phyloP scores from a whole-genome alignment of 2,113 vertebrate species.

The Zapus hudsonius region DNA sequence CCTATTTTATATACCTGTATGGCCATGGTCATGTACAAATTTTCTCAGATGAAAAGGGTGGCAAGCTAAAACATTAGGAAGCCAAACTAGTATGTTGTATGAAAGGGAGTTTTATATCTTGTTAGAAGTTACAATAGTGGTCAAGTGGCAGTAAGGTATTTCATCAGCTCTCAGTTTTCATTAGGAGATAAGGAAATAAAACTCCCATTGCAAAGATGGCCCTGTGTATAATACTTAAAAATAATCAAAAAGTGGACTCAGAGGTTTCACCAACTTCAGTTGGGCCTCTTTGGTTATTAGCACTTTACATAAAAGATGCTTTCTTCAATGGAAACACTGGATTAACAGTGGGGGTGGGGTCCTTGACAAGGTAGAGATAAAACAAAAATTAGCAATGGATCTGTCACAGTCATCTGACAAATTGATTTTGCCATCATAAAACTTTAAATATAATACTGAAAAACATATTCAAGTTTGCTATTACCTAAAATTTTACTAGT shows the following conservation, averaged over 20 bases:
- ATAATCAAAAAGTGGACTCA: constrained; percentile 34
- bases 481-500: background rate
- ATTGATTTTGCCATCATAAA: constrained; percentile 7
- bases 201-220: constrained; percentile 66
- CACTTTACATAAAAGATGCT: background rate
- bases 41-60: background rate
- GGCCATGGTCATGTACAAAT: background rate
- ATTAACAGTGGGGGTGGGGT: background rate
- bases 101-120: constrained; percentile 70
- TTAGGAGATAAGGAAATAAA: constrained; percentile 71
- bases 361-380: background rate
- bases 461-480: background rate
- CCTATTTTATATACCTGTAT: background rate
- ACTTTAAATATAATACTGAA: background rate
- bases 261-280: constrained; percentile 27
- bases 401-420: constrained; percentile 4
- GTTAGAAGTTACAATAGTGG: constrained; percentile 57
- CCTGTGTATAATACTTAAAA: constrained; percentile 71
- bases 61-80: background rate
- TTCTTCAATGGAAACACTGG: background rate
- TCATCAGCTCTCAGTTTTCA: constrained; percentile 69
- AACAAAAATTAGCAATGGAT: background rate
- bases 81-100: constrained; percentile 35
- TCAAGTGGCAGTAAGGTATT: constrained; percentile 38
- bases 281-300: background rate